Base-by-base conservation (phyloP, 2,888 invertebrate species). In the Xanthorhoe designata region DNA sequence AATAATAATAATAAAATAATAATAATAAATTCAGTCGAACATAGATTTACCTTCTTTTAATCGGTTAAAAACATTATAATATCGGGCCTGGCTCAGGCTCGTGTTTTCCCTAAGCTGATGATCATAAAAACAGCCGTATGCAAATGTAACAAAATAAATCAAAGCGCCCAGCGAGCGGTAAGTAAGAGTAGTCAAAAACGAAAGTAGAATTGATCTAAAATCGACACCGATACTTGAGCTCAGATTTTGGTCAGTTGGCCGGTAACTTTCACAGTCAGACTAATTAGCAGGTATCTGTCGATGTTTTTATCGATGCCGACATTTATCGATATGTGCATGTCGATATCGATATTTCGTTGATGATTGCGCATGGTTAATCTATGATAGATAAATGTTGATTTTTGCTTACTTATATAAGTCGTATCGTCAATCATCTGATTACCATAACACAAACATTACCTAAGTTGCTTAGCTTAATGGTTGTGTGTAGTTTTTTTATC, bases 121-220 rank as follows among this genome's bases (percentile, higher is more conserved):
- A 63, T 56, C 32, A 24, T 19, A 50, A 54, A 61, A 66, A 55
- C 9, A 17, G n/a, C 19, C 58, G 38, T 64, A 69, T 68, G 68
- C 66, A 73, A 72, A 74, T 71, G 72, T 73, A 71, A 67, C 60
- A 51, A 69, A 81, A 88, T 89, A 89, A 90, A 90, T 90, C 87
- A 84, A 80, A 78, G 79, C 81, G 83, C 80, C 80, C 75, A 83
- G 89, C 84, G 89, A 90, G 82, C 78, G 86, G 85, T 83, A 82
- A 87, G 90, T 86, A 89, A 90, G 90, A 91, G 91, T 88, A 91
- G 90, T 88, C 91, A 92, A 92, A 93, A 93, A 91, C 92, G 92
- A 93, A 93, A 93, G 92, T 93, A 88, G 90, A 88, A 89, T 92
- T 88, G 88, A 91, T 91, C 91, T 92, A 90, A 89, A 92, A 91